Base-by-base conservation (phyloP, 2,113 vertebrate species). In the Dipodomys ordii region DNA sequence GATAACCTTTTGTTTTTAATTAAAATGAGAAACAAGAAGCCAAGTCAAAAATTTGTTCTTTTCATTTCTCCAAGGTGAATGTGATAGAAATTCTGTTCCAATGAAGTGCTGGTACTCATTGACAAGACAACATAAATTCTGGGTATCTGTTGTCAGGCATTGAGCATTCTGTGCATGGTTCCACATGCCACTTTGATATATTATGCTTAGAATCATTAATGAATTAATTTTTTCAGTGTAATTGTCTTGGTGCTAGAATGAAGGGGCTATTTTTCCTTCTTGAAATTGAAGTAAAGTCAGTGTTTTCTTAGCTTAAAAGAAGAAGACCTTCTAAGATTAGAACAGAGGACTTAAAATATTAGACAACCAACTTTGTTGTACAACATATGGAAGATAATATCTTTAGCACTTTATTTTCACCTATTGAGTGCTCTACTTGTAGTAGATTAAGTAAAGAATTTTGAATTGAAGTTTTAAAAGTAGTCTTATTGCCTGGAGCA, bases 1-100 rank as follows among this genome's bases (percentile, higher is more conserved):
- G 77, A 87, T 90, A 93, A 84, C 73, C 77, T 84, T 96, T 96
- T 87, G 68, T 78, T 94, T 96, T 96, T 92, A 95, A 96, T 96
- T 96, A 94, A 97, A 96, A 82, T 90, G 60, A 77, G 64, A 82
- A 95, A 69, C 83, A 90, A 88, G 65, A 78, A 92, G 22, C 32
- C 92, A 83, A 32, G 87, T 92, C 5, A 90, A 93, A 92, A 96
- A 81, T 93, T 73, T 89, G 83, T 96, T 76, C 91, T 16, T 25
- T 95, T 95, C 57, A 78, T 89, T 95, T 96, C 76, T 53, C 27
- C 35, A 83, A 83, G 68, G n/a, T 95, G 60, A 83, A 25, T n/a
- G 35, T 82, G 32, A 60, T 94, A 83, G 39, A 87, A 83, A 53
- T 87, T 90, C 18, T 72, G 8, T 92, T 91, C 53, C 10, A 68